Evolutionary conservation across 2,888 invertebrate species (phyloP).

Genomic region (Athrips mouffetella): DNA sequence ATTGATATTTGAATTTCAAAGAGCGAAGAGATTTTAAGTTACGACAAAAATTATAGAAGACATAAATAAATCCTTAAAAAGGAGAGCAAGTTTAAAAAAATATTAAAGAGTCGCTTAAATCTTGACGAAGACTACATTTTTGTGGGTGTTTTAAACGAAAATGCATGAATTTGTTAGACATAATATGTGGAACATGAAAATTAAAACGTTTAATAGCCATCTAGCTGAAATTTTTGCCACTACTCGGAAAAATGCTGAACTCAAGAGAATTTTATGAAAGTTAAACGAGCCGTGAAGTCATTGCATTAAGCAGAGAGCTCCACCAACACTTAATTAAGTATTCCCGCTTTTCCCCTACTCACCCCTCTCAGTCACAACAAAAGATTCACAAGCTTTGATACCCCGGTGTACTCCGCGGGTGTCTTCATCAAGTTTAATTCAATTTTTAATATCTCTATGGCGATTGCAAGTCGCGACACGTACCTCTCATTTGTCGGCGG

Average conservation of each 20-base stretch:
- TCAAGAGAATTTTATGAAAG: conserved; percentile 73
- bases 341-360: conserved; percentile 43
- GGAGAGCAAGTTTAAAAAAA: too few species aligned
- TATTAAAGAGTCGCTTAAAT: too few species aligned
- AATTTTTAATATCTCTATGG: conserved; percentile 56
- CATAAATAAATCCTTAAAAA: too few species aligned
- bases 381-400: conserved; percentile 54
- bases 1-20: too few species aligned
- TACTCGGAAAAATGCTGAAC: conserved; percentile 69
- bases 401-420: conserved; percentile 27
- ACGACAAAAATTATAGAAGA: too few species aligned
- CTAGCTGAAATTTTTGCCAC: conserved; percentile 49
- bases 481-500: conserved; percentile 45
- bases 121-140: background rate
- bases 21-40: too few species aligned
- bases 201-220: conserved; percentile 3
- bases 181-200: conserved; percentile 15
- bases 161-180: background rate
- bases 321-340: conserved; percentile 76
- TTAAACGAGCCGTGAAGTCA: conserved; percentile 74
- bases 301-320: conserved; percentile 73
- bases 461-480: conserved; percentile 38
- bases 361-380: conserved; percentile 63
- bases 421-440: conserved; percentile 66
- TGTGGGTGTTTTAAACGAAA: too few species aligned